Conservation (phyloP, 2,797 vertebrate genomes). For the Pseudopleuronectes americanus region DNA sequence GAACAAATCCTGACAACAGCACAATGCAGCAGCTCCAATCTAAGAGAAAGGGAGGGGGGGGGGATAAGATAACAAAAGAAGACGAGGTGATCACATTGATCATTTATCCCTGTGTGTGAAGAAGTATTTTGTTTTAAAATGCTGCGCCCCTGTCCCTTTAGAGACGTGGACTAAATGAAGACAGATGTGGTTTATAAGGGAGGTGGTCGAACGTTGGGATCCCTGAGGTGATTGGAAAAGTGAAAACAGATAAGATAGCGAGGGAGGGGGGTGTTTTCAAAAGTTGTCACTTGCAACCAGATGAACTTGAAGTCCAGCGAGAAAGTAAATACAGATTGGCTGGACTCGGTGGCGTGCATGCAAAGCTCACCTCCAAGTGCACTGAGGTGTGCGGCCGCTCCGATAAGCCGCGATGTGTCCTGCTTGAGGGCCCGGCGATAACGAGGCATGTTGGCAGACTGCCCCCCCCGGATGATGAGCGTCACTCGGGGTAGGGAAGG, state of each 20-base stretch:
- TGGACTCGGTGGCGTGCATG: slow-evolving; percentile 15
- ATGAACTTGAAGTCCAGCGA: not conserved
- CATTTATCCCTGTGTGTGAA: slow-evolving; percentile 47
- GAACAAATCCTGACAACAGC: slow-evolving; percentile 53
- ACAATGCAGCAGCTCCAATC: slow-evolving; percentile 35
- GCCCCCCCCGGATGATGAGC: slow-evolving; percentile 36
- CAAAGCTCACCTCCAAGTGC: slow-evolving; percentile 22
- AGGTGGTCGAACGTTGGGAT: slow-evolving; percentile 20
- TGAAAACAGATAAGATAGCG: slow-evolving; percentile 17
- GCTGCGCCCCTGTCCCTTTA: slow-evolving; percentile 6
- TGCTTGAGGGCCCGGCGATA: slow-evolving; percentile 63
- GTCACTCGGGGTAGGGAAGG: slow-evolving; percentile 23
- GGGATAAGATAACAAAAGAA: slow-evolving; percentile 23
- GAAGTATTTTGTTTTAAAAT: slow-evolving; percentile 45
- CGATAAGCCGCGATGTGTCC: slow-evolving; percentile 55
- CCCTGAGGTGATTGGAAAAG: slow-evolving; percentile 31
- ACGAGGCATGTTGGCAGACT: slow-evolving; percentile 51
- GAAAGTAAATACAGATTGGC: not conserved
- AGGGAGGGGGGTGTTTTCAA: not conserved
- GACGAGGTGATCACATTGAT: slow-evolving; percentile 13
- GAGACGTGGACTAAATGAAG: slow-evolving; percentile 45
- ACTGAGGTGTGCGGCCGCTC: slow-evolving; percentile 38
- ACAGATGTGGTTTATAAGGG: slow-evolving; percentile 37
- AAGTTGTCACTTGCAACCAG: not conserved
- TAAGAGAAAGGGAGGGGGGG: not conserved